phyloP scores from a whole-genome alignment of 2,888 invertebrate species.

The Plebejus argus region DNA sequence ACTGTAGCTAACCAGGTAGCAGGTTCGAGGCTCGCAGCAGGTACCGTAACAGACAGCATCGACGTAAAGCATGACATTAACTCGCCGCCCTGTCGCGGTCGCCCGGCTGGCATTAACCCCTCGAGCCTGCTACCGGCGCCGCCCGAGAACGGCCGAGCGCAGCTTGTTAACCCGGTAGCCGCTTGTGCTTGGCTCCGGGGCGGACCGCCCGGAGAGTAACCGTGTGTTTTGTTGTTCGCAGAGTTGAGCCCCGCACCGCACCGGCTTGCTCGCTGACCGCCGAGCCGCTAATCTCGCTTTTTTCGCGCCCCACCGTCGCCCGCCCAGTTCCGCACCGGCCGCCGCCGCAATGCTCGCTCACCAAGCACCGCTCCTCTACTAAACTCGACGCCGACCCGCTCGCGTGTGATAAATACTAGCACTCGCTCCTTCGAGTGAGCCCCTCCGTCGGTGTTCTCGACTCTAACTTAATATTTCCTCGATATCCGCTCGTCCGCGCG shows the following conservation, averaged over 20 bases:
- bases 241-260: slow-evolving; percentile 80
- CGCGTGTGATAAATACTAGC: slow-evolving; percentile 78
- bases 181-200: slow-evolving; percentile 79
- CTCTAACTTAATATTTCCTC: slow-evolving; percentile 73
- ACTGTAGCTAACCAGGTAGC: slow-evolving; percentile 49
- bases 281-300: slow-evolving; percentile 80
- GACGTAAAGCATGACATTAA: slow-evolving; percentile 46
- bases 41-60: slow-evolving; percentile 51
- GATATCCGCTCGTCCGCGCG: slow-evolving; percentile 54
- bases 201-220: slow-evolving; percentile 75
- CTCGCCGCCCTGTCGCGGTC: background rate
- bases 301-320: slow-evolving; percentile 77
- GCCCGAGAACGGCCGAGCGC: slow-evolving; percentile 62
- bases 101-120: slow-evolving; percentile 47
- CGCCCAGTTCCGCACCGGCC: slow-evolving; percentile 72
- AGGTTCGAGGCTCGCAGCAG: slow-evolving; percentile 54
- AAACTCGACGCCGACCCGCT: slow-evolving; percentile 77
- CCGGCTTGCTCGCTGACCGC: slow-evolving; percentile 80
- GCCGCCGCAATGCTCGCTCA: slow-evolving; percentile 75
- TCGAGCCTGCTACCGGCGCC: slow-evolving; percentile 52
- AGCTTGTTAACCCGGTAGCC: slow-evolving; percentile 79
- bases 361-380: slow-evolving; percentile 78
- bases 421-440: slow-evolving; percentile 79
- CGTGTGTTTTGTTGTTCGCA: slow-evolving; percentile 82
- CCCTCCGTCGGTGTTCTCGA: slow-evolving; percentile 79